These are phyloP conservation scores for Brachylomia viminalis DNA, from an alignment of 2,888 invertebrate species.

Conservation along the genomic window DNA sequence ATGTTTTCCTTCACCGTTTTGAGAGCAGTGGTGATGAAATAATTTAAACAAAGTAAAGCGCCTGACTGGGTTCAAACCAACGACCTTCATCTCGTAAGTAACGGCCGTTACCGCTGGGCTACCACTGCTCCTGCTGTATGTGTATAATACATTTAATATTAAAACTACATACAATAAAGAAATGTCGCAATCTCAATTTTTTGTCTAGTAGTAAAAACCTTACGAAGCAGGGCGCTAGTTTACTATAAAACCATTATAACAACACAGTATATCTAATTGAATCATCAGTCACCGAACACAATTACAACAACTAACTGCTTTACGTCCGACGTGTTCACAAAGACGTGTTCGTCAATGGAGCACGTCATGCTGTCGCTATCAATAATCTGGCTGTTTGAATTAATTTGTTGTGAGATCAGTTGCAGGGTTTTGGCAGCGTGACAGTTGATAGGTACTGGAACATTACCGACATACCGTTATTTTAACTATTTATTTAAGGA, in stretches of 20 bases:
- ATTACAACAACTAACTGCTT: constrained; percentile 17
- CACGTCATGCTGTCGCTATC: constrained; percentile 32
- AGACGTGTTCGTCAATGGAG: constrained; percentile 28
- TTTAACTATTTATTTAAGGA: background rate
- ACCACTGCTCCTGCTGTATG: no score
- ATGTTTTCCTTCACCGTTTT: no score
- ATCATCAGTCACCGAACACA: constrained; percentile 23
- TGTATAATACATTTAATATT: background rate
- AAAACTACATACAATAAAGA: background rate
- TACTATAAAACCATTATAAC: background rate
- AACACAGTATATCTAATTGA: constrained; percentile 26
- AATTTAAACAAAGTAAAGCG: no score
- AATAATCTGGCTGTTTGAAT: constrained; percentile 38
- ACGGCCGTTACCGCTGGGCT: no score
- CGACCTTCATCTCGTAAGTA: no score
- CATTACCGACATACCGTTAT: background rate
- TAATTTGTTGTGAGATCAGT: constrained; percentile 20
- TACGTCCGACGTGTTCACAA: constrained; percentile 27
- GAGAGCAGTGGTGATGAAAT: no score
- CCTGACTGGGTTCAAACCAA: no score
- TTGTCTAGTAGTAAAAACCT: background rate
- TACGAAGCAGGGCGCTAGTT: background rate
- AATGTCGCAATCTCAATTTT: background rate
- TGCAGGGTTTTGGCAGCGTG: constrained; percentile 21
- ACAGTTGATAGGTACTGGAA: background rate